Evolutionary conservation across 2,888 invertebrate genomes (phyloP), one percentile per base, ranked within the genome.

Genomic region (Lapara coniferarum): DNA sequence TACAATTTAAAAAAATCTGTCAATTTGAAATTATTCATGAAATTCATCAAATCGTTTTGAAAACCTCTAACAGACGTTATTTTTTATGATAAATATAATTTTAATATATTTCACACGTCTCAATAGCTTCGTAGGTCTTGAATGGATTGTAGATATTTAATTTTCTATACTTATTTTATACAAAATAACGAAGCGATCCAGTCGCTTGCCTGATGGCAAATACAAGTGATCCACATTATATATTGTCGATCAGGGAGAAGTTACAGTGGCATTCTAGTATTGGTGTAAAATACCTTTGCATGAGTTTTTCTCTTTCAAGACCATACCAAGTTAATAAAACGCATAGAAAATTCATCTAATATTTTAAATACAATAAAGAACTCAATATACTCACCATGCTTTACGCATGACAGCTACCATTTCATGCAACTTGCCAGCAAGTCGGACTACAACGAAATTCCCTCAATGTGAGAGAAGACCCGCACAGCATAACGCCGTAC

Each of bases 1-100:
- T 46, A 63, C 46, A 63, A 12, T 4, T 19, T 46, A 13, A 46
- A 59, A 59, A 0, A 46, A 59, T 44, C 59, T 59, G 59, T 59
- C 46, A 46, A 46, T 12, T 16, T 7, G 12, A 49, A 16, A 59
- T 59, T 59, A 58, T 58, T 58, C 0, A 37, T 37, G 58, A 44
- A 58, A 44, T 14, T 66, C n/a, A 58, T 30, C 10, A 58, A 67
- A 66, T 58, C 71, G 66, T 72, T 30, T 59, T 74, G 81, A 81
- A 81, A 81, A 81, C 81, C 81, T 81, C 81, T 71, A 77, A 59
- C 81, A 81, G 81, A 81, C 72, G 56, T 68, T 71, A 73, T 73
- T 72, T 77, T 78, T 74, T 76, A 77, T 78, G 78, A 79, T 79
- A 75, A 75, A 72, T 72, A 71, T 52, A 68, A 73, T 71, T 77